Base-by-base conservation (phyloP, 2,113 vertebrate genomes). In the Platichthys flesus region DNA sequence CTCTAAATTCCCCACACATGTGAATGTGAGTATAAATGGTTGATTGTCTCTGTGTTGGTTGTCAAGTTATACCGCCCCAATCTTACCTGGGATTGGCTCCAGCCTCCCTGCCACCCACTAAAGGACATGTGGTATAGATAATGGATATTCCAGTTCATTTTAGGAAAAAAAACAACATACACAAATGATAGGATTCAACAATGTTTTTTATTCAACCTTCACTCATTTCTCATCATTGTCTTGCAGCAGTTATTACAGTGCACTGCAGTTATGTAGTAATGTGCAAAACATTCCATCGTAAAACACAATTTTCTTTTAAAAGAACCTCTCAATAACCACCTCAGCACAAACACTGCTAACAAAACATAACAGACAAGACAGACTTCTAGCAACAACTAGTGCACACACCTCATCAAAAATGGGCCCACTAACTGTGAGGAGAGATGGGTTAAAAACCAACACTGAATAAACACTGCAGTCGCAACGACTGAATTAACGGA, bases 161-260 rank as follows among this genome's bases (percentile, higher is more conserved):
- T 8, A 35, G 67, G 7, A 42, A 64, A 62, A 62, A 72, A 0
- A 47, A 69, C 2, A 62, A 3, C 20, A 49, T 12, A 15, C 21
- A 82, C 9, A 59, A 51, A 18, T 4, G 68, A 47, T 5, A 21
- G 18, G 45, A 63, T 74, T 79, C 5, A 31, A 31, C 66, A 76
- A 8, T 26, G 1, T 24, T 63, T 74, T 84, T 81, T 12, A 85
- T 84, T 89, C 37, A 61, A 58, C 40, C 63, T 52, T 63, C 37
- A 71, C 60, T 74, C 47, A 60, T 58, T 65, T 68, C 40, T 42
- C 40, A 42, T 64, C 12, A 68, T 51, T 5, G 10, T 74, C 20
- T 70, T 18, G 71, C 76, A 82, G 76, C 75, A 85, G 68, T 77
- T 59, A 59, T 58, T 52, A 69, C 9, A 71, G 9, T 58, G 5